phyloP scores from a whole-genome alignment of 2,888 invertebrate species.

The Macrosiphum euphorbiae region DNA sequence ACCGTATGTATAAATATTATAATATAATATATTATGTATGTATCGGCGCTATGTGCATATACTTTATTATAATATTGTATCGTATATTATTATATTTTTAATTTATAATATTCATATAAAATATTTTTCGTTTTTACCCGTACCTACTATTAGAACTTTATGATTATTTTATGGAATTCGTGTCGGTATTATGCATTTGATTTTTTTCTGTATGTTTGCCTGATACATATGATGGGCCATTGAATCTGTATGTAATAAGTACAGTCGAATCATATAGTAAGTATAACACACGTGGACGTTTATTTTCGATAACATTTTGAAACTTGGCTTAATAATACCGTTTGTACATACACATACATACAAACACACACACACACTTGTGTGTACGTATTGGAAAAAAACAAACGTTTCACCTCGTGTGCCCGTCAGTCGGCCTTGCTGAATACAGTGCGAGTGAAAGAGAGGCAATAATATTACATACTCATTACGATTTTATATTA shows the following conservation, averaged over 20 bases:
- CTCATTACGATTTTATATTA: neutral
- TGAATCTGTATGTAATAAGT: too few species aligned
- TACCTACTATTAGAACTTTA: too few species aligned
- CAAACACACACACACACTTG: neutral
- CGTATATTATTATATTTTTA: too few species aligned
- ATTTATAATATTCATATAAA: too few species aligned
- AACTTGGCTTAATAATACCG: constrained; percentile 10
- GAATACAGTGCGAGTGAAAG: neutral
- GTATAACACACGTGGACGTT: neutral
- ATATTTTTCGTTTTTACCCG: too few species aligned
- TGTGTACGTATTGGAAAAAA: neutral
- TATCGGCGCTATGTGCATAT: too few species aligned
- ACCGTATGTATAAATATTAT: neutral
- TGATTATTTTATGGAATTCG: too few species aligned
- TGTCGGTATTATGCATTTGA: too few species aligned
- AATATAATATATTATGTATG: neutral
- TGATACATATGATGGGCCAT: too few species aligned
- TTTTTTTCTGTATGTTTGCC: too few species aligned
- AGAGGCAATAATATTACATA: neutral
- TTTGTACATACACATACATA: neutral
- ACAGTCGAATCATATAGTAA: neutral
- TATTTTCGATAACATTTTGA: constrained; percentile 15
- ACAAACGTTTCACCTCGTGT: constrained; percentile 49
- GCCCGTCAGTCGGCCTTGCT: constrained; percentile 44
- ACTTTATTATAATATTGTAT: too few species aligned